A percentile compares a stretch with the other conserved stretches of the same genome.
Evolutionary conservation across 2,113 vertebrate genomes (phyloP).

Genomic region (Oriolus oriolus): DNA sequence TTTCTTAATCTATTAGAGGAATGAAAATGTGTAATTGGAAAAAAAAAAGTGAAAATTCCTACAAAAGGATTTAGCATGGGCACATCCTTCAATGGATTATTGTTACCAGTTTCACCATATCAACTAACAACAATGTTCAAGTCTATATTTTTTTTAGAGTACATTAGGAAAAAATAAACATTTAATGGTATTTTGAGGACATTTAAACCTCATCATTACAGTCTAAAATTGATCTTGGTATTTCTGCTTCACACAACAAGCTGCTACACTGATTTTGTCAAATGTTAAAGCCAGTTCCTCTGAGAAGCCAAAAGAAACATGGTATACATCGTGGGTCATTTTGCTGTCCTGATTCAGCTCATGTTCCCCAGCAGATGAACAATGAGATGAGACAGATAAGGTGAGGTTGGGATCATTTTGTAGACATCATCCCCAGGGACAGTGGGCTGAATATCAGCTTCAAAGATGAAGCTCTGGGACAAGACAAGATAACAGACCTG

Average conservation of each 20-base stretch:
- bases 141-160: not conserved
- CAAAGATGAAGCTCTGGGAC: not conserved
- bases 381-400: not conserved
- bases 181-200: not conserved
- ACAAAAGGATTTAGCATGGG: constrained; percentile 37
- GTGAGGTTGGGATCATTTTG: not conserved
- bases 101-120: not conserved
- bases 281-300: not conserved
- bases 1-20: constrained; percentile 73
- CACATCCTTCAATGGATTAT: not conserved
- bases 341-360: not conserved
- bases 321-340: not conserved
- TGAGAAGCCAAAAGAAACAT: not conserved
- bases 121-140: not conserved
- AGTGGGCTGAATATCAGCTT: not conserved
- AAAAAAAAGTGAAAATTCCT: constrained; percentile 75
- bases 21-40: constrained; percentile 84
- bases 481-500: not conserved
- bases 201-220: not conserved
- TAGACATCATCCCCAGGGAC: not conserved
- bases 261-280: not conserved
- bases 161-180: not conserved
- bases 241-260: not conserved
- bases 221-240: not conserved
- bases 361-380: not conserved